Conservation (phyloP, 2,113 vertebrate genomes). For the Machaerirhynchus nigripectus region DNA sequence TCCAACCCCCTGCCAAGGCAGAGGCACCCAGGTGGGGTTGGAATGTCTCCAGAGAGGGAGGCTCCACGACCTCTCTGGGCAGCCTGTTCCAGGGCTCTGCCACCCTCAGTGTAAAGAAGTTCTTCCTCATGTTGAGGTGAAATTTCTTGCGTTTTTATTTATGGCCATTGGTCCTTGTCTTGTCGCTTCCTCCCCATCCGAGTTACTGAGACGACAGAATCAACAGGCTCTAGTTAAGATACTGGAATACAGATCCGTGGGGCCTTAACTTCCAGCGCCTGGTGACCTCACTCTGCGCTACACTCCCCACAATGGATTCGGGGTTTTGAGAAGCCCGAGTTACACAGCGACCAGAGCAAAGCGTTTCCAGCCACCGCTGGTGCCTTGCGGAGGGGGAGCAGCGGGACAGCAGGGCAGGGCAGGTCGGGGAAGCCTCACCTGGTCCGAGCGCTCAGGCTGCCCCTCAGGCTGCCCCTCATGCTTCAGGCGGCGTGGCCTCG, state of each 20-base stretch:
- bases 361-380: rapidly evolving
- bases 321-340: background rate
- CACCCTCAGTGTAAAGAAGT: background rate
- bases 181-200: rapidly evolving
- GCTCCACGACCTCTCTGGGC: rapidly evolving
- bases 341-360: rapidly evolving
- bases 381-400: rapidly evolving
- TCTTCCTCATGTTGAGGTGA: background rate
- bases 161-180: too few species aligned
- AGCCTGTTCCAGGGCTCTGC: background rate
- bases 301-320: rapidly evolving
- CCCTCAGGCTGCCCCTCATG: background rate
- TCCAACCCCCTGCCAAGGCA: background rate
- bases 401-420: background rate
- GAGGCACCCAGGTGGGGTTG: background rate
- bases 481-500: background rate
- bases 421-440: background rate
- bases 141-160: background rate
- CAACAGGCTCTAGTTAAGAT: rapidly evolving
- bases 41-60: background rate
- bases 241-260: rapidly evolving
- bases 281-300: rapidly evolving
- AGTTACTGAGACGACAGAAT: background rate
- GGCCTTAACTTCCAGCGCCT: rapidly evolving
- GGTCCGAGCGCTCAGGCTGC: background rate